A percentile compares a stretch with the other conserved stretches of the same genome.
phyloP scores from a whole-genome alignment of 1,140 invertebrate genomes.

The Hylaeus anthracinus region DNA sequence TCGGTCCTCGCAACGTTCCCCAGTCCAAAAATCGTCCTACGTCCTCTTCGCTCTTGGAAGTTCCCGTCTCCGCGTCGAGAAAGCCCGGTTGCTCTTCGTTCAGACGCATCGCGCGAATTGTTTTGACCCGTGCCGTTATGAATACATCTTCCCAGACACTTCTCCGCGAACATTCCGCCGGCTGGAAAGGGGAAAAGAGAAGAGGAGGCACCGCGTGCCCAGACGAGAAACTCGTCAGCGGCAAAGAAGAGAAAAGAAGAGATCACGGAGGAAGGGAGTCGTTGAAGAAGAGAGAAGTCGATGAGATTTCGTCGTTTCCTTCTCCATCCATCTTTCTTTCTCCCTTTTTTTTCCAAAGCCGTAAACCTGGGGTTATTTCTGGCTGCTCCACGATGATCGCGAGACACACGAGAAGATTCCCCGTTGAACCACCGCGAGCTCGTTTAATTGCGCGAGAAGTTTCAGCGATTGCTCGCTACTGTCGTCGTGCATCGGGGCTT shows the following conservation, averaged over 20 bases:
- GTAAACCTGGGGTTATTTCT: constrained; percentile 57
- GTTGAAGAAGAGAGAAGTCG: constrained; percentile 29
- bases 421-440: not conserved
- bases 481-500: not conserved
- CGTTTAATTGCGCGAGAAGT: constrained; percentile 7
- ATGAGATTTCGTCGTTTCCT: constrained; percentile 57
- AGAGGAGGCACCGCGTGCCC: constrained; percentile 38
- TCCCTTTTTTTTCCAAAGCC: constrained; percentile 31
- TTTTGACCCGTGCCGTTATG: constrained; percentile 57
- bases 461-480: constrained; percentile 10
- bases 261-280: constrained; percentile 27
- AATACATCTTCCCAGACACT: constrained; percentile 48
- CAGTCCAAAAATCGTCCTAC: not conserved
- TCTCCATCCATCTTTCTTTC: constrained; percentile 19
- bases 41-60: not conserved
- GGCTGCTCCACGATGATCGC: constrained; percentile 29
- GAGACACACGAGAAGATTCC: constrained; percentile 9
- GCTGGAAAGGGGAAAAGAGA: constrained; percentile 1
- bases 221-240: constrained; percentile 53
- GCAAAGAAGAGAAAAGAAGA: constrained; percentile 29
- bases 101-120: constrained; percentile 37
- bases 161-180: constrained; percentile 17
- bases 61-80: not conserved
- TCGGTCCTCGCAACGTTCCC: not conserved
- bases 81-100: not conserved